These are phyloP conservation scores for Muscidifurax raptorellus DNA, from an alignment of 1,140 invertebrate species.

Conservation along the genomic window DNA sequence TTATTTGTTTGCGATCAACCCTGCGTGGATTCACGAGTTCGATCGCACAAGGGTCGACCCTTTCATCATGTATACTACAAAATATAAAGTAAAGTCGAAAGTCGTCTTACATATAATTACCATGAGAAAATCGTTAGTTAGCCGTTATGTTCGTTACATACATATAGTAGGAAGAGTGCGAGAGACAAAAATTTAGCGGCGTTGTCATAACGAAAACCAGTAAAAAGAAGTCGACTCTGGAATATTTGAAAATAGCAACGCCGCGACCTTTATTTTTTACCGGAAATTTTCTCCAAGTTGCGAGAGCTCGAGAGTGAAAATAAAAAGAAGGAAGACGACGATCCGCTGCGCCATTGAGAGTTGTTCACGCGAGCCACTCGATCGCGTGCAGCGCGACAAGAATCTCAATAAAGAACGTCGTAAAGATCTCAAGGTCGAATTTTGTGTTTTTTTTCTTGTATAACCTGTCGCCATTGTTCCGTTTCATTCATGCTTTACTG, in stretches of 20 bases:
- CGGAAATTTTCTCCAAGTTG: conserved; percentile 18
- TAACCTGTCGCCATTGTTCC: background rate
- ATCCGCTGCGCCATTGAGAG: conserved; percentile 16
- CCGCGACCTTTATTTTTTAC: conserved; percentile 42
- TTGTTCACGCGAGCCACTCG: background rate
- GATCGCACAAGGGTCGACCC: background rate
- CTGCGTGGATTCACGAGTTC: background rate
- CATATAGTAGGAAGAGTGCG: conserved; percentile 16
- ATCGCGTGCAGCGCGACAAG: conserved; percentile 11
- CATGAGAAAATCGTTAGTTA: background rate
- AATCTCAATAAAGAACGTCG: conserved; percentile 45
- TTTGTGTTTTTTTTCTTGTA: conserved; percentile 15
- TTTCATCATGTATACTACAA: background rate
- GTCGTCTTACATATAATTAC: background rate
- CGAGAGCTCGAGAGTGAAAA: background rate
- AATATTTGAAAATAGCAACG: background rate
- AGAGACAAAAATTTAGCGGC: background rate
- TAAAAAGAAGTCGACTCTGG: background rate
- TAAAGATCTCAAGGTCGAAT: conserved; percentile 38
- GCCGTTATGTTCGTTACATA: conserved; percentile 16
- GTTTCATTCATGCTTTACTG: background rate
- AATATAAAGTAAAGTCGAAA: conserved; percentile 13
- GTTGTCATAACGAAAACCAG: background rate
- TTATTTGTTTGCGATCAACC: conserved; percentile 15
- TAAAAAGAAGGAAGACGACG: background rate